Conservation (phyloP, 2,888 invertebrate genomes). For the Spodoptera picta region DNA sequence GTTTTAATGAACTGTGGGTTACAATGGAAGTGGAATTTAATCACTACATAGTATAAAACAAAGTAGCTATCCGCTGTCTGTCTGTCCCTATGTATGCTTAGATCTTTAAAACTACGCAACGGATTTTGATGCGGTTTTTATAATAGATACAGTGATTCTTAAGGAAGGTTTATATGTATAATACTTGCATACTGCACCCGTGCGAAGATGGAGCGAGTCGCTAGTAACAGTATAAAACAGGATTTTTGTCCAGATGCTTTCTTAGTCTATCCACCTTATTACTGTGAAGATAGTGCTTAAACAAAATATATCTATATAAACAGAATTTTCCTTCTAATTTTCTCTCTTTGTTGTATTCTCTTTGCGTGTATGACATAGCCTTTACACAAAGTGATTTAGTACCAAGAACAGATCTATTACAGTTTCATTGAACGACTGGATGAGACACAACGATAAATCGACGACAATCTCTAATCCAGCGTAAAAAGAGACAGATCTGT, state of each 20-base stretch:
- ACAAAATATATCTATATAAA: too few species aligned
- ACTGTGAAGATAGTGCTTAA: too few species aligned
- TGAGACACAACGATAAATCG: constrained; percentile 39
- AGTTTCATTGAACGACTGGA: constrained; percentile 40
- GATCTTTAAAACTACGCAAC: too few species aligned
- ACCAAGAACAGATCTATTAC: constrained; percentile 36
- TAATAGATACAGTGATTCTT: too few species aligned
- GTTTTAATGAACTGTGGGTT: constrained; percentile 5
- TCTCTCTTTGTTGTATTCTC: not conserved
- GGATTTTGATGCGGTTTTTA: too few species aligned
- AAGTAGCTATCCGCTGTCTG: too few species aligned
- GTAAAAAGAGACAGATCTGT: constrained; percentile 16
- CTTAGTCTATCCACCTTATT: too few species aligned
- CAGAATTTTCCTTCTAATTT: not conserved
- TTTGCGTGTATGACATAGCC: constrained; percentile 1
- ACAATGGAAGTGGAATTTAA: constrained; percentile 1
- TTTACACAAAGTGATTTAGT: constrained; percentile 28
- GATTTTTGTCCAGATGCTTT: not conserved
- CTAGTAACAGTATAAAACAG: not conserved
- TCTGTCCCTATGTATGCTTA: too few species aligned
- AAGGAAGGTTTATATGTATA: too few species aligned
- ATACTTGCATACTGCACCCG: too few species aligned
- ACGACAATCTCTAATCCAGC: constrained; percentile 35
- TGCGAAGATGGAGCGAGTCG: too few species aligned
- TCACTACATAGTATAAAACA: too few species aligned